phyloP scores from a whole-genome alignment of 2,888 invertebrate species.

The Watsonalla cultraria region DNA sequence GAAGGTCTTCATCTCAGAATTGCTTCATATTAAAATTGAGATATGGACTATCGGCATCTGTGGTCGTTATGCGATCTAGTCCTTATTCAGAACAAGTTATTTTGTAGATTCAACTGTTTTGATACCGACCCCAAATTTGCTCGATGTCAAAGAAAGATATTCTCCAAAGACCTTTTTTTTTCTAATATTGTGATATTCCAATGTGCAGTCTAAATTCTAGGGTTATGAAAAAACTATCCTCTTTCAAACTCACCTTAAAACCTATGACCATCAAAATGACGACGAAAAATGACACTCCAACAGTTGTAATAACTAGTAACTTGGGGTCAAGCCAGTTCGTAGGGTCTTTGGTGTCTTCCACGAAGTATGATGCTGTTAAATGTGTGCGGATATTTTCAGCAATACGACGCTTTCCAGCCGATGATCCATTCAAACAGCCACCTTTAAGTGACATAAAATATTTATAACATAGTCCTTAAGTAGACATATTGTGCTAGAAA shows the following conservation, averaged over 20 bases:
- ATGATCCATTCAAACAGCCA: conserved; percentile 84
- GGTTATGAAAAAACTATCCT: background rate
- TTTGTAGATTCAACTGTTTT: no score
- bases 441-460: conserved; percentile 61
- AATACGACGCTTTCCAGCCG: conserved; percentile 85
- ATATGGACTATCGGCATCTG: no score
- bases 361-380: conserved; percentile 57
- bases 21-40: no score
- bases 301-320: conserved; percentile 43
- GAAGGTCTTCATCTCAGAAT: no score
- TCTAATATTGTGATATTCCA: no score
- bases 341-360: conserved; percentile 47
- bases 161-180: no score
- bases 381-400: conserved; percentile 70
- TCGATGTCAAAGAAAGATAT: no score
- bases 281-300: conserved; percentile 40
- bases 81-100: no score
- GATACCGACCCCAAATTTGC: no score
- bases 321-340: conserved; percentile 46
- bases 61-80: no score
- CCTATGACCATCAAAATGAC: conserved; percentile 41
- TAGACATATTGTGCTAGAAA: no score
- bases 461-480: background rate
- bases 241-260: conserved; percentile 42
- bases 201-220: no score